A percentile compares a stretch with the other conserved stretches of the same genome.
phyloP scores from a whole-genome alignment of 2,113 vertebrate species.

The Perca flavescens region DNA sequence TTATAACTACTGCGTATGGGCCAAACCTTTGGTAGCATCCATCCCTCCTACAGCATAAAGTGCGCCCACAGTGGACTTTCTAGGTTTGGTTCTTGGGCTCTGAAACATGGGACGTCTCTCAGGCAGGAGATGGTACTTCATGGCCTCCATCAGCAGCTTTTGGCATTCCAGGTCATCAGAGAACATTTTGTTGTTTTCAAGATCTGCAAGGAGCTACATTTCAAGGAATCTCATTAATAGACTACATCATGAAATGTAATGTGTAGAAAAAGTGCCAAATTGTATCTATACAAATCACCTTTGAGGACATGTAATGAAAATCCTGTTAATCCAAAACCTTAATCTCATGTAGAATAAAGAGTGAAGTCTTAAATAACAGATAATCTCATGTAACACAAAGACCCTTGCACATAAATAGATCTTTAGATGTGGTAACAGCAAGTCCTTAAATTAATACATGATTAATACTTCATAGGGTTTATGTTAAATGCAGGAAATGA shows the following conservation, averaged over 20 bases:
- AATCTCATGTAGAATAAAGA: not conserved
- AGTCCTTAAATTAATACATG: not conserved
- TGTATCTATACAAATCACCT: not conserved
- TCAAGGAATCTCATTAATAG: constrained; percentile 18
- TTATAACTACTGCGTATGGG: not conserved
- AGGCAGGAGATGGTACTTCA: constrained; percentile 98
- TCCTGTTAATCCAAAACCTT: not conserved
- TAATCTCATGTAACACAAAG: not conserved
- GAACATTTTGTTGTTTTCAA: constrained; percentile 97
- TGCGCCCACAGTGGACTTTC: constrained; percentile 97
- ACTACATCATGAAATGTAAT: not conserved
- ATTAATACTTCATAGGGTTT: not conserved
- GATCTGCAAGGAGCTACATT: constrained; percentile 92
- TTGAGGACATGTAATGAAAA: not conserved
- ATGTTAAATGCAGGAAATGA: constrained; percentile 1
- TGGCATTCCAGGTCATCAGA: constrained; percentile 94
- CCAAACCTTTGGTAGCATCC: constrained; percentile 93
- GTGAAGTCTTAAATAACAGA: not conserved
- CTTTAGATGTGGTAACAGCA: not conserved
- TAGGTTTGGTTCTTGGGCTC: constrained; percentile 95
- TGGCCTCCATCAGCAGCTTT: constrained; percentile 97
- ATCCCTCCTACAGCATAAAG: constrained; percentile 97
- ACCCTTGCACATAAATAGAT: not conserved
- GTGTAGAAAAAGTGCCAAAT: not conserved
- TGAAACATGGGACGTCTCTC: constrained; percentile 95